Base-by-base conservation (phyloP, 2,888 invertebrate genomes). In the Calameuta filiformis region DNA sequence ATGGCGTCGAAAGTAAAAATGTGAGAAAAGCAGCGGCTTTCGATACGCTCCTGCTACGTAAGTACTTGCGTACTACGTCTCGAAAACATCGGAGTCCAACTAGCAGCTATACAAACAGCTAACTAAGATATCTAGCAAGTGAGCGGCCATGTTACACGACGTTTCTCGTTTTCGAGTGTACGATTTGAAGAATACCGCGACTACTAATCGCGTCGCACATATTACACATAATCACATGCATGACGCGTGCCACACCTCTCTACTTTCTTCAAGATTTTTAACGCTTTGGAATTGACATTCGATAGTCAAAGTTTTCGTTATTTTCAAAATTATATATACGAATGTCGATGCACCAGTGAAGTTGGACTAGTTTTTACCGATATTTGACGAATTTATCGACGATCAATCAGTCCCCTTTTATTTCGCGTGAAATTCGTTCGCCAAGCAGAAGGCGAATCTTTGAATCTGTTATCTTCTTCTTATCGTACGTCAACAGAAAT, bases 1-100 rank as follows among this genome's bases (percentile, higher is more conserved):
- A 77, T 77, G 77, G 77, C 77, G 77, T 77, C 77, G 77, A 75
- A 77, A 77, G 77, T 77, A 75, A 77, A 75, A 71, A 71, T 33
- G 9, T 71, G 12, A 15, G 33, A 71, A 12, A 71, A 71, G 33
- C 71, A 71, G 31, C 71, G 71, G 34, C 71, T 31, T 71, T 31
- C 33, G 31, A 71, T 34, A 71, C 71, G 71, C n/a, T 33, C 31
- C 33, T 23, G 71, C 71, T 71, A 71, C 31, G 23, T 34, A 23
- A 34, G 31, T 56, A 56, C 23, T 23, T 56, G 56, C 56, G 56
- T 56, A 56, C 56, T 56, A 56, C 56, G 23, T 6, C 12, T 35
- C 56, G 23, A 56, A 56, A 56, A 56, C 23, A 56, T 56, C 56
- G 9, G 56, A 56, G 23, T 23, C 23, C 9, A 23, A 12, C 33